Percentiles rank a stretch among this genome's conserved stretches.
Evolutionary conservation across 2,797 vertebrate species (phyloP).

Genomic region (Poecilia wingei): DNA sequence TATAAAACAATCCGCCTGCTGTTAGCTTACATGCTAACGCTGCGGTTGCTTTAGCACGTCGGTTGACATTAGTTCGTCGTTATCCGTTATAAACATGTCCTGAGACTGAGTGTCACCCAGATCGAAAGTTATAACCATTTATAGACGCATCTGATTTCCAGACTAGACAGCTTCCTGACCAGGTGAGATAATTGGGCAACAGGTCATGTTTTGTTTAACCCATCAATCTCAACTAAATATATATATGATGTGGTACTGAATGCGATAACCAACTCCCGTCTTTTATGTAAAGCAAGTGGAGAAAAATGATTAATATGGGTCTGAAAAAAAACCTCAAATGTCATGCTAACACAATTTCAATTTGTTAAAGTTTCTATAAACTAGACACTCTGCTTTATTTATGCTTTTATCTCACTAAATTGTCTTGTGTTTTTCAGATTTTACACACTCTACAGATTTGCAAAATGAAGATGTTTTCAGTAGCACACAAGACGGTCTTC

Average conservation of each 20-base stretch:
- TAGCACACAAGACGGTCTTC: slow-evolving; percentile 97
- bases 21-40: slow-evolving; percentile 59
- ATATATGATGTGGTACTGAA: not conserved
- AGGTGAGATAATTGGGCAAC: slow-evolving; percentile 31
- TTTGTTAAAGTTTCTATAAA: not conserved
- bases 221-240: not conserved
- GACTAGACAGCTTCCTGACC: not conserved
- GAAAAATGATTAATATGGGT: not conserved
- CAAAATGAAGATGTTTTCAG: slow-evolving; percentile 92
- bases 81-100: slow-evolving; percentile 3
- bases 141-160: not conserved
- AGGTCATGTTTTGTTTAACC: not conserved
- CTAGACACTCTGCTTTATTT: not conserved
- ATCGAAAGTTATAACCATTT: not conserved
- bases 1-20: slow-evolving; percentile 23
- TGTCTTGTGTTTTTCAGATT: slow-evolving; percentile 19
- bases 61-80: slow-evolving; percentile 21
- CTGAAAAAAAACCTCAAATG: not conserved
- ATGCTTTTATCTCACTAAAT: not conserved
- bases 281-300: not conserved
- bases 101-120: not conserved
- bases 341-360: not conserved
- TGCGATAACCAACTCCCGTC: not conserved
- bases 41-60: slow-evolving; percentile 1
- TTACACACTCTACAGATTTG: not conserved